Percentiles rank a stretch among this genome's conserved stretches.
These are phyloP conservation scores for Cheilosia vernalis DNA, from an alignment of 2,888 invertebrate species.

Conservation along the genomic window DNA sequence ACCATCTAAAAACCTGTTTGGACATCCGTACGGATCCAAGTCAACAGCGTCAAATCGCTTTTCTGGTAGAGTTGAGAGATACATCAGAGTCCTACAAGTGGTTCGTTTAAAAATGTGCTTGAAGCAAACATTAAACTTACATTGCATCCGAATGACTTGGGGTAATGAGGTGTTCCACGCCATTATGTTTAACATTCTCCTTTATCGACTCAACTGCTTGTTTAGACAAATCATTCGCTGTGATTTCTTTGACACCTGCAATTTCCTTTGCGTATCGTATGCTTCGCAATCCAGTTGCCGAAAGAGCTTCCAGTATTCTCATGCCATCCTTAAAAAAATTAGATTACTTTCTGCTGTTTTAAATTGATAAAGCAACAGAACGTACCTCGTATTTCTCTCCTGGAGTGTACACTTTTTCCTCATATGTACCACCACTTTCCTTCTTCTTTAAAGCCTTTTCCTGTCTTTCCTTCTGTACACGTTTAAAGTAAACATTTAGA, in stretches of 20 bases:
- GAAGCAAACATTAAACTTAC: constrained; percentile 84
- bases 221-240: constrained; percentile 95
- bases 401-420: constrained; percentile 71
- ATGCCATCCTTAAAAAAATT: constrained; percentile 77
- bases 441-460: constrained; percentile 77
- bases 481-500: constrained; percentile 87
- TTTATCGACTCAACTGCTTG: constrained; percentile 94
- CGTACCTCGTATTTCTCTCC: constrained; percentile 79
- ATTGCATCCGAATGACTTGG: constrained; percentile 94
- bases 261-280: constrained; percentile 98
- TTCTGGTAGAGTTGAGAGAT: constrained; percentile 87
- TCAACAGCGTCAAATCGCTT: constrained; percentile 95
- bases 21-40: constrained; percentile 98
- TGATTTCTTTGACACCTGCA: constrained; percentile 89
- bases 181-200: constrained; percentile 85
- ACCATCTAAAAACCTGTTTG: constrained; percentile 94
- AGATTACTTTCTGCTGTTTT: not conserved
- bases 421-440: constrained; percentile 9
- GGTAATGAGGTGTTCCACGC: constrained; percentile 89
- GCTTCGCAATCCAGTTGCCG: constrained; percentile 97
- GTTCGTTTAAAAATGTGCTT: not conserved
- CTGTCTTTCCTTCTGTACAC: constrained; percentile 82
- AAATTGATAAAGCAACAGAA: not conserved
- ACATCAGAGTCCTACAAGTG: constrained; percentile 91
- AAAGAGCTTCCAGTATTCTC: constrained; percentile 94